A percentile compares a stretch with the other conserved stretches of the same genome.
Conservation (phyloP, 2,797 vertebrate species). For the Anas bahamensis region DNA sequence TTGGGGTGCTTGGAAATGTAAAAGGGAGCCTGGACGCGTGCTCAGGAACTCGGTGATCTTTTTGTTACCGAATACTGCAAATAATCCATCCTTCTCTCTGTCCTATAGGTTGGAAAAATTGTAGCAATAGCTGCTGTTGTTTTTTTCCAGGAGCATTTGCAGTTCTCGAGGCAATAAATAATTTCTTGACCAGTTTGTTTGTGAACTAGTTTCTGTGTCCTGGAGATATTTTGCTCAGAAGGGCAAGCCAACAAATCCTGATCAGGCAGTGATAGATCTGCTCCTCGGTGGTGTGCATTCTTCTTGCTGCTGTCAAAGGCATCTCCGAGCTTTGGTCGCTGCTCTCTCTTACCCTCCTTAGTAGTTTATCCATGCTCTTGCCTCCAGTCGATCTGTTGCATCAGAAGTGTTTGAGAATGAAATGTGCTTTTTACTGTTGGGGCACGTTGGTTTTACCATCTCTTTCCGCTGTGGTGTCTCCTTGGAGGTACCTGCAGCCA, state of each 20-base stretch:
- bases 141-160: constrained; percentile 24
- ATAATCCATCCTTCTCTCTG: not conserved
- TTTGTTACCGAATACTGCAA: not conserved
- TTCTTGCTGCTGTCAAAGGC: not conserved
- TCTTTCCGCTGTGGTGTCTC: not conserved
- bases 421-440: not conserved
- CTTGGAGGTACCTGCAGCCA: not conserved
- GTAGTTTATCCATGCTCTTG: not conserved
- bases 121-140: not conserved
- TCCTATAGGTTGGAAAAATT: constrained; percentile 21
- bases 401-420: not conserved
- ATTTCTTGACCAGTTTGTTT: constrained; percentile 26
- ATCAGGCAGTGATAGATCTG: constrained; percentile 30
- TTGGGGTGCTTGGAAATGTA: not conserved
- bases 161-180: constrained; percentile 23
- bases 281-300: not conserved
- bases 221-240: not conserved
- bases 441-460: not conserved
- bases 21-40: not conserved
- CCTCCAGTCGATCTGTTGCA: not conserved
- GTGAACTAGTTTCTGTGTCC: constrained; percentile 48
- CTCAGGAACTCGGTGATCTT: not conserved
- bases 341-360: not conserved
- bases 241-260: not conserved
- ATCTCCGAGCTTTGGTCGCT: not conserved